A percentile compares a stretch with the other conserved stretches of the same genome.
phyloP scores from a whole-genome alignment of 2,113 vertebrate genomes.

The Pelobates fuscus region DNA sequence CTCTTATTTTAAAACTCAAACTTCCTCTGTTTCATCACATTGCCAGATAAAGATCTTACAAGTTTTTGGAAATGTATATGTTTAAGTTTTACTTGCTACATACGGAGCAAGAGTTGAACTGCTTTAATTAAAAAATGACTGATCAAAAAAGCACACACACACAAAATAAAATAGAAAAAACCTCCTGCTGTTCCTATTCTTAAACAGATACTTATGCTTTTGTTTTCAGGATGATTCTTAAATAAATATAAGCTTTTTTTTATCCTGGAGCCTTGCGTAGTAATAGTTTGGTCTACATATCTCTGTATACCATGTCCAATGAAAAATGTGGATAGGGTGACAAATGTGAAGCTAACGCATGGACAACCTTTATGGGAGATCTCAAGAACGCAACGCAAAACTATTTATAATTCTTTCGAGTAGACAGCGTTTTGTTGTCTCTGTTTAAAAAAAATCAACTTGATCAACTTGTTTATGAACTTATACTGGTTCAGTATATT shows the following conservation, averaged over 20 bases:
- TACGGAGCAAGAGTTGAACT: slow-evolving; percentile 37
- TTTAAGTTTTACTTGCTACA: slow-evolving; percentile 40
- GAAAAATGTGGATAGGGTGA: not conserved
- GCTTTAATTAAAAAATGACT: slow-evolving; percentile 57
- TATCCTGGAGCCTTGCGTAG: not conserved
- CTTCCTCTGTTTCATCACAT: slow-evolving; percentile 63
- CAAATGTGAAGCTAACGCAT: not conserved
- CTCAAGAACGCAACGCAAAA: no score
- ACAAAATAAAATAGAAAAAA: slow-evolving; percentile 9
- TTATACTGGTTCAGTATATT: no score
- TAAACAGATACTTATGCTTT: slow-evolving; percentile 40
- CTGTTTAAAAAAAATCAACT: no score
- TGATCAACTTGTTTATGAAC: no score
- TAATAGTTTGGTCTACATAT: slow-evolving; percentile 5
- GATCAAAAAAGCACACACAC: slow-evolving; percentile 33
- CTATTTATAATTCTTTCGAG: no score
- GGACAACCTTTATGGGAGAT: not conserved
- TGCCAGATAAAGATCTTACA: slow-evolving; percentile 60
- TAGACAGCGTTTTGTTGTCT: no score
- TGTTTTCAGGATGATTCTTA: slow-evolving; percentile 22
- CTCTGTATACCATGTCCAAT: not conserved
- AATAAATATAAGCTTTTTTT: slow-evolving; percentile 18
- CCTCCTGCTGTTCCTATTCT: slow-evolving; percentile 40
- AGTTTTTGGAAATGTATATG: slow-evolving; percentile 55
- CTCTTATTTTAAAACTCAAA: slow-evolving; percentile 65